Base-by-base conservation (phyloP, 2,888 invertebrate genomes). In the Aspidiotus destructor region DNA sequence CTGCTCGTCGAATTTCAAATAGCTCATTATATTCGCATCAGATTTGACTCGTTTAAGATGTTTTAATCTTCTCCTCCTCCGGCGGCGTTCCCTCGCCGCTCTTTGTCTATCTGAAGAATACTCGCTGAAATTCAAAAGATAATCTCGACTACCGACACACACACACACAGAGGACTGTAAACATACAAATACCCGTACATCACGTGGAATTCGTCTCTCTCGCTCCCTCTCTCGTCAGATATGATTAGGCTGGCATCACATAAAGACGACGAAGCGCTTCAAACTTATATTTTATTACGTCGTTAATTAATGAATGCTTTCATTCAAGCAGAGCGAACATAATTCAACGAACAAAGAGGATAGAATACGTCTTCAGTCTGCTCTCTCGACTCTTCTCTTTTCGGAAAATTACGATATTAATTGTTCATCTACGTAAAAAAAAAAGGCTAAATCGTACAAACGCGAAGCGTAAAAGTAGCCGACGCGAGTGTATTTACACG, bases 1-100 rank as follows among this genome's bases (percentile, higher is more conserved):
- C 28, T 28, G 28, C 28, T 28, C 28, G 28, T 28, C 28, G 28
- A 28, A 28, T 28, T 28, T 28, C 28, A 28, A 48, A 48, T 48
- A 48, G n/a, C 48, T 48, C 48, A 48, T 48, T n/a, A 48, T 48
- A 48, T 48, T 48, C 48, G n/a, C n/a, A 48, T 48, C n/a, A 48
- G n/a, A 48, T 48, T n/a, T 48, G 10, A 48, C 48, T 28, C 28
- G 28, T 28, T 28, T 5, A 28, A 28, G 28, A 28, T 28, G 5
- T 28, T 28, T 28, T 28, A 28, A 28, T 28, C 28, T 28, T 28
- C 28, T 28, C 28, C 5, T 28, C 28, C 28, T 28, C 28, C 28
- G 28, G 2, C 28, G 28, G 2, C 28, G 28, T 28, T 28, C 28
- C 28, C 28, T 28, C 28, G 28, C 28, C 28, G 28, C 28, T 28